phyloP scores from a whole-genome alignment of 2,113 vertebrate species.

The Oreocharis arfaki region DNA sequence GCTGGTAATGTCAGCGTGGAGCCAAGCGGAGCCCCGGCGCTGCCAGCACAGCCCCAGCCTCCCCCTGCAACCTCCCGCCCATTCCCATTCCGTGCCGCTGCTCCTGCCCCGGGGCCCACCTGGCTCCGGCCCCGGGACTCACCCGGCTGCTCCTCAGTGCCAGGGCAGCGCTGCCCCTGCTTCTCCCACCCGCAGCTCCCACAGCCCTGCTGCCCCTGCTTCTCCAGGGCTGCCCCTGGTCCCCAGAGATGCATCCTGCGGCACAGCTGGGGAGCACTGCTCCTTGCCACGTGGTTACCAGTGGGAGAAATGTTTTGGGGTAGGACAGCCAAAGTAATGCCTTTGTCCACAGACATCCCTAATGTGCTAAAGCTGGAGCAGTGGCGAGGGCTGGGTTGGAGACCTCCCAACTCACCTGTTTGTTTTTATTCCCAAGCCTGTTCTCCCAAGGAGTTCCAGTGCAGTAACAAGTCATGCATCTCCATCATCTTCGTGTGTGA shows the following conservation, averaged over 20 bases:
- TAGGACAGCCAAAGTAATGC: background rate
- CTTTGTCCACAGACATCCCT: background rate
- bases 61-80: fast-evolving
- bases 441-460: conserved; percentile 88
- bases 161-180: fast-evolving
- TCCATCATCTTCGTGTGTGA: conserved; percentile 88
- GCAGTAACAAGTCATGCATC: conserved; percentile 87
- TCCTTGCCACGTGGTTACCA: background rate
- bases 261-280: background rate
- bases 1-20: background rate
- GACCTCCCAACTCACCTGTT: conserved; percentile 7
- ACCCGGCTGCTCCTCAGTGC: background rate
- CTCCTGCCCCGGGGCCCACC: background rate
- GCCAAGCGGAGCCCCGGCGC: fast-evolving
- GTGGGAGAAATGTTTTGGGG: background rate
- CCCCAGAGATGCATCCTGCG: fast-evolving
- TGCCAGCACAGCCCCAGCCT: background rate
- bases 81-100: background rate
- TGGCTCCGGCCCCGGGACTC: background rate
- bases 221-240: background rate
- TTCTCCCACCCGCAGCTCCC: background rate
- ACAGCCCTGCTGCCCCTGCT: background rate
- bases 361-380: background rate
- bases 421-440: conserved; percentile 75
- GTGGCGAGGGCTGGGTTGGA: background rate